These are phyloP conservation scores for Chrysomela aeneicollis DNA, from an alignment of 2,888 invertebrate genomes.

Conservation along the genomic window DNA sequence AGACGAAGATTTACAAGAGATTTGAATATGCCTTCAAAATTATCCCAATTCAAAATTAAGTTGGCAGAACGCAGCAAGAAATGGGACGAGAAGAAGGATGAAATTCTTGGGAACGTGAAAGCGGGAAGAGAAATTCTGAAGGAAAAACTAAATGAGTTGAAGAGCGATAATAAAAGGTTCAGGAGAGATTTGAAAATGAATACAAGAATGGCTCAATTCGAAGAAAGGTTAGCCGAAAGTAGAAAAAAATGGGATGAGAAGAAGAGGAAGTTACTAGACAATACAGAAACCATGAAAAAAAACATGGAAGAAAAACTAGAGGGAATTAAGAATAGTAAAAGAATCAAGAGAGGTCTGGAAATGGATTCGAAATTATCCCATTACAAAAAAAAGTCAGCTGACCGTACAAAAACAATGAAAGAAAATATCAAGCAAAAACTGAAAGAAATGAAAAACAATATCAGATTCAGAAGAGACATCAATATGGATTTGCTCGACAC, in stretches of 20 bases:
- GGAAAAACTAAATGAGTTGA: constrained; percentile 17
- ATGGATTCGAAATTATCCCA: background rate
- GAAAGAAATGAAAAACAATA: constrained; percentile 27
- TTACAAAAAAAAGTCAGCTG: constrained; percentile 25
- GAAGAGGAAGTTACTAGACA: constrained; percentile 30
- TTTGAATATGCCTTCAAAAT: background rate
- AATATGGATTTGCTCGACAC: constrained; percentile 53
- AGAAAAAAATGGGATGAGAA: constrained; percentile 35
- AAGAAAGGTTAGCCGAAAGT: constrained; percentile 29
- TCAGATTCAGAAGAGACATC: constrained; percentile 48
- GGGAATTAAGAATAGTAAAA: background rate
- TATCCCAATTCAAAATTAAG: constrained; percentile 17
- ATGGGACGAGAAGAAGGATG: constrained; percentile 32
- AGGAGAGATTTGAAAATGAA: constrained; percentile 17
- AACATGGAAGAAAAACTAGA: constrained; percentile 26
- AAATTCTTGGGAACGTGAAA: constrained; percentile 24
- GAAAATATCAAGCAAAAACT: background rate
- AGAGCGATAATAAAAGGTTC: constrained; percentile 11
- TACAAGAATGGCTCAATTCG: constrained; percentile 22
- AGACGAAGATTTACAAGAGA: background rate
- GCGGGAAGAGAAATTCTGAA: background rate
- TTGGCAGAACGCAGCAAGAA: constrained; percentile 28
- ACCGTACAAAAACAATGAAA: constrained; percentile 8
- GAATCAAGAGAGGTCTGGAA: background rate
- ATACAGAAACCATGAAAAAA: constrained; percentile 22